These are phyloP conservation scores for Nannospalax galili DNA, from an alignment of 2,113 vertebrate species.

Conservation along the genomic window DNA sequence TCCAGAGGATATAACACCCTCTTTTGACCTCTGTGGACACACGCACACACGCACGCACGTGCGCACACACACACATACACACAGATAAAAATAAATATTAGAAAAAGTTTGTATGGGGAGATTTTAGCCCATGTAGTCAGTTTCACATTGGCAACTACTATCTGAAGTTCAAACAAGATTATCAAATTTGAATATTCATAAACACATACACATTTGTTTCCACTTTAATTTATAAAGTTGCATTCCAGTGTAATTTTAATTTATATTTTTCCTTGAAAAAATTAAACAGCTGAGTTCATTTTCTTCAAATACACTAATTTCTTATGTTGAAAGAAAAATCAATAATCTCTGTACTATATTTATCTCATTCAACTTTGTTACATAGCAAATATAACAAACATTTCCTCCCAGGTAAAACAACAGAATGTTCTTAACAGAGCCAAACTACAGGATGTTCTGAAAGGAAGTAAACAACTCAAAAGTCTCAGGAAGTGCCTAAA, in stretches of 20 bases:
- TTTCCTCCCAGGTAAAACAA: not conserved
- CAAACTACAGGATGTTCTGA: no score
- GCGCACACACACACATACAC: not conserved
- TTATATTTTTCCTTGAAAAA: slow-evolving; percentile 15
- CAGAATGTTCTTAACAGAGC: no score
- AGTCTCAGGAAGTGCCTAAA: no score
- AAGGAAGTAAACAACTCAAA: no score
- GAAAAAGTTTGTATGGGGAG: not conserved
- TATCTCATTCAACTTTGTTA: not conserved
- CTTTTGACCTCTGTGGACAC: not conserved
- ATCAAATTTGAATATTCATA: not conserved
- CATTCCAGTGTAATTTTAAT: not conserved
- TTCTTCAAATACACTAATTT: slow-evolving; percentile 23
- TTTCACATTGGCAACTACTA: not conserved
- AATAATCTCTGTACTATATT: not conserved
- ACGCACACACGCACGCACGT: not conserved
- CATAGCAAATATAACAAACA: not conserved
- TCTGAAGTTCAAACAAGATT: not conserved
- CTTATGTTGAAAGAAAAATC: slow-evolving; percentile 49
- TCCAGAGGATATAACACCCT: not conserved
- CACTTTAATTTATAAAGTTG: not conserved
- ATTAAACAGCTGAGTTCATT: not conserved
- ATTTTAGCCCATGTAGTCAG: not conserved
- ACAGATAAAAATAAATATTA: not conserved
- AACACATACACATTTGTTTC: not conserved